Evolutionary conservation across 2,888 invertebrate species (phyloP).

Genomic region (Aleiodes leptofemur): DNA sequence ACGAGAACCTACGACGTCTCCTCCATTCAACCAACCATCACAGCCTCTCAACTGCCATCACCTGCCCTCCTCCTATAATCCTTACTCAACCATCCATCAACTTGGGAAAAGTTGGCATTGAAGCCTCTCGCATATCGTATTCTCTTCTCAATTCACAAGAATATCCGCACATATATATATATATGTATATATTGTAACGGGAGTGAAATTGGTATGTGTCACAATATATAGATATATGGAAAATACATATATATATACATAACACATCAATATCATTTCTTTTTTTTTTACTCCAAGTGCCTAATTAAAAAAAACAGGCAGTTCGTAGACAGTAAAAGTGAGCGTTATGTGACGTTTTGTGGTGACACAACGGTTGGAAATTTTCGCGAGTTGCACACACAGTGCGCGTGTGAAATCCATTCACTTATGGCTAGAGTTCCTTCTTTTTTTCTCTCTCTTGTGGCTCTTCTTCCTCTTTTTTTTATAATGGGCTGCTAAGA

Average conservation of each 20-base stretch:
- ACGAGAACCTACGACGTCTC: slow-evolving; percentile 36
- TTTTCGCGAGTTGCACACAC: slow-evolving; percentile 30
- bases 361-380: slow-evolving; percentile 43
- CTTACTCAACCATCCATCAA: slow-evolving; percentile 74
- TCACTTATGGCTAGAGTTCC: slow-evolving; percentile 21
- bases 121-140: slow-evolving; percentile 63
- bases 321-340: slow-evolving; percentile 70
- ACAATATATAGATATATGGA: neutral
- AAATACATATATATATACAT: slow-evolving; percentile 50
- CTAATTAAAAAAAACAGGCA: slow-evolving; percentile 76
- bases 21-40: slow-evolving; percentile 55
- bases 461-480: slow-evolving; percentile 14
- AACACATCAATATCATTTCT: slow-evolving; percentile 17
- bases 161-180: slow-evolving; percentile 26
- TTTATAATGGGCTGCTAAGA: slow-evolving; percentile 66
- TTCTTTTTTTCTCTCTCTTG: neutral
- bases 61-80: slow-evolving; percentile 69
- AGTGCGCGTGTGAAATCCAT: slow-evolving; percentile 11
- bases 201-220: no score
- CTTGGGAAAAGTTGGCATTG: slow-evolving; percentile 59
- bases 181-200: neutral
- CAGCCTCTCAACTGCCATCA: slow-evolving; percentile 61
- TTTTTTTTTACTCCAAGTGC: slow-evolving; percentile 70
- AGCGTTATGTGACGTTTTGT: slow-evolving; percentile 50
- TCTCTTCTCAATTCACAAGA: slow-evolving; percentile 63